These are phyloP conservation scores for Oenanthe melanoleuca DNA, from an alignment of 2,113 vertebrate genomes.

Conservation along the genomic window DNA sequence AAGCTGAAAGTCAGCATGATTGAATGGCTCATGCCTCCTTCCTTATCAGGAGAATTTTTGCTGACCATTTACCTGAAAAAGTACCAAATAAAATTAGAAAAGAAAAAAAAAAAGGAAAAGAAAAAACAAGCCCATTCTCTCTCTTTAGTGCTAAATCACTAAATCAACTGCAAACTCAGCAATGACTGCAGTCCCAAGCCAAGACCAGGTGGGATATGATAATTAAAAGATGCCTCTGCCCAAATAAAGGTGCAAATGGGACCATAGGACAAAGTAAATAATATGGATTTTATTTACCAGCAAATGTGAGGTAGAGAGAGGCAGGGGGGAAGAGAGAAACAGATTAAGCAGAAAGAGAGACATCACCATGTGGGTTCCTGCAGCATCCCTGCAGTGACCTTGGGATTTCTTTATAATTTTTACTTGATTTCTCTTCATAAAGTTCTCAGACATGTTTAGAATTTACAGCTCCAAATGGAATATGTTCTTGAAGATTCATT, in stretches of 20 bases:
- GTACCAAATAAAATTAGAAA: background rate
- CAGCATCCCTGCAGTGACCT: background rate
- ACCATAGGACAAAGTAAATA: background rate
- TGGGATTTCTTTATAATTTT: background rate
- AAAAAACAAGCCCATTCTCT: background rate
- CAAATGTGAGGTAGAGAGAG: background rate
- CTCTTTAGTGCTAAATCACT: background rate
- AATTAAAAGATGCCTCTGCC: background rate
- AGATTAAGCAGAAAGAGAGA: background rate
- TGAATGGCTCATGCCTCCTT: background rate
- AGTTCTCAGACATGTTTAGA: background rate
- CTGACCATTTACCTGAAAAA: background rate
- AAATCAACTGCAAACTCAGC: background rate
- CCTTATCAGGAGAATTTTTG: conserved; percentile 43
- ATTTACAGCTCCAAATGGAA: background rate
- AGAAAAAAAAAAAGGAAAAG: background rate
- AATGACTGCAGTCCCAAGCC: background rate
- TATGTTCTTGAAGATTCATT: background rate
- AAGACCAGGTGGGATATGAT: background rate
- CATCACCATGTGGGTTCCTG: background rate
- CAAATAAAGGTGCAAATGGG: background rate
- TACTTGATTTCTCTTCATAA: background rate
- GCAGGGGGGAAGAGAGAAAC: background rate
- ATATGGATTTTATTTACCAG: background rate
- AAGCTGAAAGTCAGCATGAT: conserved; percentile 10